A percentile compares a stretch with the other conserved stretches of the same genome.
These are phyloP conservation scores for Bilobella aurantiaca DNA, from an alignment of 1,140 invertebrate genomes.

Conservation along the genomic window DNA sequence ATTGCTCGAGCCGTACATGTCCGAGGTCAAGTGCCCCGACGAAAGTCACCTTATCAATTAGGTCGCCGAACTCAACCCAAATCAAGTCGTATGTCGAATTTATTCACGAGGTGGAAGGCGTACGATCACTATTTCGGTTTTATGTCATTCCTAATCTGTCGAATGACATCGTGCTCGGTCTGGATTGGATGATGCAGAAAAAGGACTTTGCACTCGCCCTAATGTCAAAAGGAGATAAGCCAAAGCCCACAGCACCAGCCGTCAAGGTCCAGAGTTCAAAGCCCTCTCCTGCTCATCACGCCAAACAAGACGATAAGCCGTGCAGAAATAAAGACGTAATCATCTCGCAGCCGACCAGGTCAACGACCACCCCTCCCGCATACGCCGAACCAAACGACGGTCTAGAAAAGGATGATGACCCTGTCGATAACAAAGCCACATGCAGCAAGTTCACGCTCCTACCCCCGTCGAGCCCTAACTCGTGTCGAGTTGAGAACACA, in stretches of 20 bases:
- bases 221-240: neutral
- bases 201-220: slow-evolving; percentile 20
- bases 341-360: neutral
- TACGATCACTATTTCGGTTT: neutral
- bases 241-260: neutral
- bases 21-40: neutral
- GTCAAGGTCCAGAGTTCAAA: neutral
- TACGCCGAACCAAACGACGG: too few relatives aligned
- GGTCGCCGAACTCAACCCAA: neutral
- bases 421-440: too few relatives aligned
- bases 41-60: neutral
- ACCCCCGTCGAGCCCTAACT: too few relatives aligned
- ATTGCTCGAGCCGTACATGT: too few relatives aligned
- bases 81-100: too few relatives aligned
- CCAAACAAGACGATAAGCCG: neutral
- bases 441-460: too few relatives aligned
- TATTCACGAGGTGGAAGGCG: neutral
- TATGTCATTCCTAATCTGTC: too few relatives aligned
- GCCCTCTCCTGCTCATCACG: too few relatives aligned
- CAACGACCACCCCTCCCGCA: neutral
- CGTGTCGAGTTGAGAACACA: too few relatives aligned
- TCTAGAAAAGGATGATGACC: too few relatives aligned
- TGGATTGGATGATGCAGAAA: slow-evolving; percentile 36
- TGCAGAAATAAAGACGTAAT: neutral
- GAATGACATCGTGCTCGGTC: slow-evolving; percentile 36